Evolutionary conservation across 1,140 invertebrate species (phyloP).

Genomic region (Lethrus apterus): DNA sequence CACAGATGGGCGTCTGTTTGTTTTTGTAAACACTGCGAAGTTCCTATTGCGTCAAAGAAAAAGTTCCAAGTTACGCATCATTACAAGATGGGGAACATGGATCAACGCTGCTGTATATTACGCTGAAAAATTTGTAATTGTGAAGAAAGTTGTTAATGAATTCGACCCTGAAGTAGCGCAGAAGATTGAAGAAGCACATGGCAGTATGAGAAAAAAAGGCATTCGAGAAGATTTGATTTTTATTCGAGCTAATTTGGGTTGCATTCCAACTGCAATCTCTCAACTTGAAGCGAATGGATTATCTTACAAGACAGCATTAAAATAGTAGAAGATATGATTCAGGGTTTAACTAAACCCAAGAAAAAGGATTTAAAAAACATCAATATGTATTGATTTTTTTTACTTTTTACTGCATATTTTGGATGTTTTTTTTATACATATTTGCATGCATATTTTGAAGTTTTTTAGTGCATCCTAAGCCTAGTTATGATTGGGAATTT

Average conservation of each 20-base stretch:
- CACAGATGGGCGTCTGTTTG: too few species aligned
- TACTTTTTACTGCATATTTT: too few species aligned
- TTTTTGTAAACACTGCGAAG: too few species aligned
- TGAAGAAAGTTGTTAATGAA: constrained; percentile 10
- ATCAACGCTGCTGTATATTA: background rate
- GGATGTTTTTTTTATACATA: too few species aligned
- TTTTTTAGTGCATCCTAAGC: too few species aligned
- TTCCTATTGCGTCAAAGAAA: too few species aligned
- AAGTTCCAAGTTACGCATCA: too few species aligned
- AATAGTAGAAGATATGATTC: constrained; percentile 6
- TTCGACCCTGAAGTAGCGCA: constrained; percentile 2
- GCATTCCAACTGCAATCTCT: constrained; percentile 7
- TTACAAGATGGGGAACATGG: too few species aligned
- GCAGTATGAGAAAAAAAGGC: constrained; percentile 3
- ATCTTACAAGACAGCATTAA: constrained; percentile 9
- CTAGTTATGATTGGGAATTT: too few species aligned
- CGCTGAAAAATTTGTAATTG: constrained; percentile 2
- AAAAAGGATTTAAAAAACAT: constrained; percentile 13
- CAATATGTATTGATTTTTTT: too few species aligned
- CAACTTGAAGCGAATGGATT: constrained; percentile 7
- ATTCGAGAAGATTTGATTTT: constrained; percentile 11
- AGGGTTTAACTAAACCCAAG: constrained; percentile 2
- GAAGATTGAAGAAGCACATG: constrained; percentile 7
- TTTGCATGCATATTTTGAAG: too few species aligned
- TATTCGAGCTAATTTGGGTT: constrained; percentile 8